Conservation (phyloP, 2,888 invertebrate genomes). For the Cabera pusaria region DNA sequence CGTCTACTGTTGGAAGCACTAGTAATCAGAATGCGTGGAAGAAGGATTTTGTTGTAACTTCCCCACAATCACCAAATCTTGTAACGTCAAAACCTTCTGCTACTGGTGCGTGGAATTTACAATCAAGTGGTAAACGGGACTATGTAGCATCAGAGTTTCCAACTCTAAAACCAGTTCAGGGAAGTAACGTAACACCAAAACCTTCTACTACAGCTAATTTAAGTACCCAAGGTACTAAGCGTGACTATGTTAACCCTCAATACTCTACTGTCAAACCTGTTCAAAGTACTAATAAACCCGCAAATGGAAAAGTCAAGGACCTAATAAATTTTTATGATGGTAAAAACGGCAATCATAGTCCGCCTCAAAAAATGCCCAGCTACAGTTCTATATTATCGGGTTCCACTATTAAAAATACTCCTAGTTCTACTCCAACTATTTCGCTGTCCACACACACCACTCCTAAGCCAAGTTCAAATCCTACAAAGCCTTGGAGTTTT, state of each 20-base stretch:
- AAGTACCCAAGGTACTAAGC: conserved; percentile 33
- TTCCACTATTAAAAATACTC: conserved; percentile 36
- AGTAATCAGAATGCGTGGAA: conserved; percentile 22
- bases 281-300: conserved; percentile 38
- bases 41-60: conserved; percentile 25
- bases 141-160: conserved; percentile 38
- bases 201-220: conserved; percentile 18
- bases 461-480: conserved; percentile 33
- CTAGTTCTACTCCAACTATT: conserved; percentile 25
- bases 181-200: conserved; percentile 14
- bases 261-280: conserved; percentile 43
- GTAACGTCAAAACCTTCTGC: conserved; percentile 23
- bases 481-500: conserved; percentile 57
- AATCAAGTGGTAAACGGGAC: conserved; percentile 26
- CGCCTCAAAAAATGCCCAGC: conserved; percentile 53
- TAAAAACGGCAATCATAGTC: conserved; percentile 39
- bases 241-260: conserved; percentile 63
- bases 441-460: conserved; percentile 34
- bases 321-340: conserved; percentile 64
- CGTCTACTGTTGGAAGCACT: conserved; percentile 10
- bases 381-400: conserved; percentile 66
- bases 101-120: conserved; percentile 21
- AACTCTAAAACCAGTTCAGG: conserved; percentile 27
- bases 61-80: conserved; percentile 19
- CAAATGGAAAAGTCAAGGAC: conserved; percentile 64